A percentile compares a stretch with the other conserved stretches of the same genome.
phyloP scores from a whole-genome alignment of 2,888 invertebrate genomes.

The Clitarchus hookeri region DNA sequence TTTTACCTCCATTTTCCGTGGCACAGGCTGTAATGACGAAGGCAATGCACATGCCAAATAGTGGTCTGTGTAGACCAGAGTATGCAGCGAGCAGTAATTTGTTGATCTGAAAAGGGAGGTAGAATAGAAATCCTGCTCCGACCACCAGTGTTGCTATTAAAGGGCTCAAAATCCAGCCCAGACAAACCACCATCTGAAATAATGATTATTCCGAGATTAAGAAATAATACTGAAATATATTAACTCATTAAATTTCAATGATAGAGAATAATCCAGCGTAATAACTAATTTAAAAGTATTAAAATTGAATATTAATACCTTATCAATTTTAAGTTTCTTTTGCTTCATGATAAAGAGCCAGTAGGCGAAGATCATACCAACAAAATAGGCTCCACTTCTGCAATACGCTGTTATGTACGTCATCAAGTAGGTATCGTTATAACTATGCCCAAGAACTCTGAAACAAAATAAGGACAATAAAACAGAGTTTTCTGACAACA shows the following conservation, averaged over 20 bases:
- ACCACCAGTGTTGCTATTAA: background rate
- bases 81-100: constrained; percentile 28
- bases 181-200: constrained; percentile 26
- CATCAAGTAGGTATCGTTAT: constrained; percentile 34
- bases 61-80: constrained; percentile 30
- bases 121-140: constrained; percentile 30
- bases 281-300: too few species aligned
- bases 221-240: background rate
- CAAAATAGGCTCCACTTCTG: constrained; percentile 38
- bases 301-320: constrained; percentile 27
- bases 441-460: background rate
- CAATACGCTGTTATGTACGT: constrained; percentile 37
- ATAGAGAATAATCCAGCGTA: too few species aligned
- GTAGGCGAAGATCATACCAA: constrained; percentile 37
- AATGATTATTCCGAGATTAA: background rate
- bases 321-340: constrained; percentile 27
- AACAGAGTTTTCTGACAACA: too few species aligned
- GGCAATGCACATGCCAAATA: constrained; percentile 29
- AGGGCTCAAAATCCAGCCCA: constrained; percentile 24
- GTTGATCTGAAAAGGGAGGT: constrained; percentile 23
- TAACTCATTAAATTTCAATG: background rate
- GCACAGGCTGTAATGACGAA: constrained; percentile 28
- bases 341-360: constrained; percentile 30
- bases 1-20: constrained; percentile 31
- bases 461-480: background rate